These are phyloP conservation scores for Ligdia adustata DNA, from an alignment of 2,888 invertebrate species.

Conservation along the genomic window DNA sequence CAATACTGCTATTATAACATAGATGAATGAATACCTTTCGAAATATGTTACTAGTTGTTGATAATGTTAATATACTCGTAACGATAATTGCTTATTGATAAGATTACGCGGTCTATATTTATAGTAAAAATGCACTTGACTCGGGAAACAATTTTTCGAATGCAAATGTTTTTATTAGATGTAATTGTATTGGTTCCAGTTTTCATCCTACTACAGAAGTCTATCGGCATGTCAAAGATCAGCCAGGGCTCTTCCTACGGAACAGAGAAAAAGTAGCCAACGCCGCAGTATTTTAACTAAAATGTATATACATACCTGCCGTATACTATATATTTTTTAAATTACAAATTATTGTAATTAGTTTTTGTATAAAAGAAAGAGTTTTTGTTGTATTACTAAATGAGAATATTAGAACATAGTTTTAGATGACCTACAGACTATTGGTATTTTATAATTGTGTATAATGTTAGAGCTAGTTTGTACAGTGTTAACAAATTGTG, in stretches of 20 bases:
- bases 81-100: no score
- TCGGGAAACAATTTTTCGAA: no score
- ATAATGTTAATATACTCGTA: no score
- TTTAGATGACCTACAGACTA: conserved; percentile 35
- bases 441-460: conserved; percentile 32
- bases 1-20: no score
- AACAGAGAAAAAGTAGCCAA: conserved; percentile 78
- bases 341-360: conserved; percentile 33
- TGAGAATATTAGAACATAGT: conserved; percentile 28
- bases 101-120: no score
- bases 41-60: no score
- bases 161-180: no score
- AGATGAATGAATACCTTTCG: no score
- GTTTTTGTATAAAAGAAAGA: conserved; percentile 36
- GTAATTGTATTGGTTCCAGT: conserved; percentile 83
- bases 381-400: conserved; percentile 29
- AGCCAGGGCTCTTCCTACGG: conserved; percentile 94
- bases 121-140: no score
- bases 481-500: conserved; percentile 39
- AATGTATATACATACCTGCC: conserved; percentile 34
- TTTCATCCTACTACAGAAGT: conserved; percentile 89
- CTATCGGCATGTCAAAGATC: conserved; percentile 93
- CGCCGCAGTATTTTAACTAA: conserved; percentile 30
- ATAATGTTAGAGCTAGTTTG: conserved; percentile 33
- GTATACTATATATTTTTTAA: conserved; percentile 38